These are phyloP conservation scores for Aptenodytes forsteri DNA, from an alignment of 2,113 vertebrate genomes.

Conservation along the genomic window DNA sequence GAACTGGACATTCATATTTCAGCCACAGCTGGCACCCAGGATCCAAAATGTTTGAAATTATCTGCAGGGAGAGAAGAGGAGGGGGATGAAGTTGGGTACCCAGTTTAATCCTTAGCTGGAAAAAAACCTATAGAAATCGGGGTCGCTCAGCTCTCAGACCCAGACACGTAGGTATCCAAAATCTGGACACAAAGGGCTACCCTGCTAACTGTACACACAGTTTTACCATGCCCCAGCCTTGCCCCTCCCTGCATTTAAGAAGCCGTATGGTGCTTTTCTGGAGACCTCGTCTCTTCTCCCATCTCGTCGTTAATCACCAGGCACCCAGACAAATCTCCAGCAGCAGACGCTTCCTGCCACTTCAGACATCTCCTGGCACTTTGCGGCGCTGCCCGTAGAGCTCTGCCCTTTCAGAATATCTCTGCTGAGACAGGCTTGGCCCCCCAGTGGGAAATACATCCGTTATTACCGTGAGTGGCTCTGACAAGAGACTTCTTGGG, in stretches of 20 bases:
- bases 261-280: fast-evolving
- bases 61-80: neutral
- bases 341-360: neutral
- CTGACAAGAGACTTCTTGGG: neutral
- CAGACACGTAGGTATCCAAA: neutral
- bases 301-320: neutral
- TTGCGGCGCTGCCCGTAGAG: neutral
- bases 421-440: neutral
- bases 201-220: neutral
- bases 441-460: neutral
- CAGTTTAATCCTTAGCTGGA: neutral
- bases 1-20: neutral
- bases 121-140: neutral
- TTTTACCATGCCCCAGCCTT: neutral
- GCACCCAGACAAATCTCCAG: neutral
- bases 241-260: neutral
- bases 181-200: neutral
- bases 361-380: neutral
- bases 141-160: fast-evolving
- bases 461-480: neutral
- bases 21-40: neutral
- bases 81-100: neutral
- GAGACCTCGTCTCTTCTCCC: neutral
- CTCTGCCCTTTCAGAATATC: neutral
- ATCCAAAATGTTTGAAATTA: neutral